These are phyloP conservation scores for Oxystoma pomonae DNA, from an alignment of 2,888 invertebrate species.

Conservation along the genomic window DNA sequence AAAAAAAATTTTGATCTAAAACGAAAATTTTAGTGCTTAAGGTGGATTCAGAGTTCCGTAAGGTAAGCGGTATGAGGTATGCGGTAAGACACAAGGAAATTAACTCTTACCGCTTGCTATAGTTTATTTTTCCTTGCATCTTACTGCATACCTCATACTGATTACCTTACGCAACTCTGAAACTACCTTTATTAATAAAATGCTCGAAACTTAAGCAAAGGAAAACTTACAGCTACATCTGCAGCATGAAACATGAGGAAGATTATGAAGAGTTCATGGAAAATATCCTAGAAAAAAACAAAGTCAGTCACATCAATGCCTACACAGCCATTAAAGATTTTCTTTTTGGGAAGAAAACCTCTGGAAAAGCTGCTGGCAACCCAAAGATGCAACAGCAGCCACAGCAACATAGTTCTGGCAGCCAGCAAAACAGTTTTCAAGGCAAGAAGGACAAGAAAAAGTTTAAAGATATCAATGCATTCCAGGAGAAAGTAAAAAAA, in stretches of 20 bases:
- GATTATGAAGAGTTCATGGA: conserved; percentile 77
- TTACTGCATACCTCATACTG: no score
- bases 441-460: conserved; percentile 36
- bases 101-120: no score
- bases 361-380: not conserved
- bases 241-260: conserved; percentile 63
- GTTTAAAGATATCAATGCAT: conserved; percentile 35
- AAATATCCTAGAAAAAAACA: conserved; percentile 65
- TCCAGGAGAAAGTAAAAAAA: conserved; percentile 35
- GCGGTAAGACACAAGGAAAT: no score
- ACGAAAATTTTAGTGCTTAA: no score
- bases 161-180: no score
- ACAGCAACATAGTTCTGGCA: not conserved
- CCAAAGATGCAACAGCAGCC: conserved; percentile 7
- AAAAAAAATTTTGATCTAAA: no score
- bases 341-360: conserved; percentile 35
- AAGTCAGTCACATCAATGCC: conserved; percentile 64
- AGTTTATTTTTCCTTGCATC: no score
- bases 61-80: no score
- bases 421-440: conserved; percentile 3
- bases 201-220: no score
- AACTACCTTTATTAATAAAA: no score
- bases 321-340: conserved; percentile 44
- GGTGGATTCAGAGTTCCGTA: no score
- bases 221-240: conserved; percentile 61